Conservation (phyloP, 2,888 invertebrate genomes). For the Julus scandinavius region DNA sequence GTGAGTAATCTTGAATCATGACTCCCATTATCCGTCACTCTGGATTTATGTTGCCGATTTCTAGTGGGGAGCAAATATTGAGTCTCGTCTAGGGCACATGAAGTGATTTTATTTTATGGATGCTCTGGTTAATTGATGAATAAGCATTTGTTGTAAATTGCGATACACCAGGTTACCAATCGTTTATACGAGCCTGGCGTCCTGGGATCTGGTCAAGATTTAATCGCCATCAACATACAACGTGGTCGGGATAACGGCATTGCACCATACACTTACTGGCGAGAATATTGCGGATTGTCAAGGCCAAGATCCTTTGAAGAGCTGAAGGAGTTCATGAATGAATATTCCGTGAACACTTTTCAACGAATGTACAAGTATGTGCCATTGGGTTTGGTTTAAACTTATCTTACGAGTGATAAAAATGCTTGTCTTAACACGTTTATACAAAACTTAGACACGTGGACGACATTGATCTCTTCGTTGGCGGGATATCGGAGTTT, state of each 20-base stretch:
- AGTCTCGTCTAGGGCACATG: too few species aligned
- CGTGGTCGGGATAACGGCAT: slow-evolving; percentile 90
- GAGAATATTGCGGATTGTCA: slow-evolving; percentile 60
- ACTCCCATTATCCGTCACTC: neutral
- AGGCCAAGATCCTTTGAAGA: slow-evolving; percentile 70
- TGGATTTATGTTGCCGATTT: too few species aligned
- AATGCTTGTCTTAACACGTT: neutral
- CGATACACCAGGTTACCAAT: slow-evolving; percentile 80
- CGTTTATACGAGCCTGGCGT: slow-evolving; percentile 81
- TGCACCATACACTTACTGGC: slow-evolving; percentile 78
- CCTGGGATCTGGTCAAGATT: slow-evolving; percentile 80
- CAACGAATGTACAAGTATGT: slow-evolving; percentile 83
- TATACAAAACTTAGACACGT: slow-evolving; percentile 61
- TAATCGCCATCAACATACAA: slow-evolving; percentile 93
- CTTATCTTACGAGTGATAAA: neutral
- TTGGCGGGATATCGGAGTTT: slow-evolving; percentile 63
- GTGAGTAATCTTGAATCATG: neutral
- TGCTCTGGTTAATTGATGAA: too few species aligned
- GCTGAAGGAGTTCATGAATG: slow-evolving; percentile 86
- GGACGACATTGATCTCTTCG: slow-evolving; percentile 64
- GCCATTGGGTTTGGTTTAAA: neutral
- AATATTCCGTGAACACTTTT: slow-evolving; percentile 84
- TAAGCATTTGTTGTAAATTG: neutral
- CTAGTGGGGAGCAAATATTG: too few species aligned
- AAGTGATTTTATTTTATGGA: too few species aligned